These are phyloP conservation scores for Stichopus chloronotus DNA, from an alignment of 35 echinoderm and acorn worm species.

Conservation along the genomic window DNA sequence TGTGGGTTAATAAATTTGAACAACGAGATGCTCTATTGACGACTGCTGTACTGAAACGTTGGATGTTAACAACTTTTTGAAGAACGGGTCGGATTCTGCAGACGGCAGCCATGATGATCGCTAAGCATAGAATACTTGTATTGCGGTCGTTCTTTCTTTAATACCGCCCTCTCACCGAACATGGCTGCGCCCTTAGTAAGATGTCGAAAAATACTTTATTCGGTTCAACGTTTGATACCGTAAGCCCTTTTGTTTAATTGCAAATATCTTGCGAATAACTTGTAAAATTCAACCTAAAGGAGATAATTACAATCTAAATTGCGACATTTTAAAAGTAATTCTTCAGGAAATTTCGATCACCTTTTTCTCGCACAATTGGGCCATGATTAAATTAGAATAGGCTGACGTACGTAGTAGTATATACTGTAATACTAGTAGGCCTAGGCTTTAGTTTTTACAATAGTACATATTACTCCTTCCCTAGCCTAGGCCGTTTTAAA, in stretches of 20 bases:
- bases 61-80: neutral
- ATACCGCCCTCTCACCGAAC: neutral
- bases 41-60: neutral
- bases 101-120: conserved; percentile 29
- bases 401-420: no score
- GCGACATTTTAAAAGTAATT: neutral
- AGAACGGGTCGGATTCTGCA: conserved; percentile 10
- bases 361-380: neutral
- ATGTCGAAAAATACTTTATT: neutral
- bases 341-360: neutral
- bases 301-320: neutral
- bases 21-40: neutral
- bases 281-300: neutral
- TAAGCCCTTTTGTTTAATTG: neutral
- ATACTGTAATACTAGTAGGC: no score
- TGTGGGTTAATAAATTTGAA: neutral
- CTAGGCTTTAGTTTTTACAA: no score
- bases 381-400: neutral
- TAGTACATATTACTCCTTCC: no score
- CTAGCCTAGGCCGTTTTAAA: no score
- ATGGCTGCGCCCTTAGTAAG: neutral
- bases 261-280: neutral
- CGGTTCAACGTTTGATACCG: neutral
- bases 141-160: neutral
- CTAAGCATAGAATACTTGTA: neutral